Evolutionary conservation across 2,113 vertebrate genomes (phyloP).

Genomic region (Coreoperca whiteheadi): DNA sequence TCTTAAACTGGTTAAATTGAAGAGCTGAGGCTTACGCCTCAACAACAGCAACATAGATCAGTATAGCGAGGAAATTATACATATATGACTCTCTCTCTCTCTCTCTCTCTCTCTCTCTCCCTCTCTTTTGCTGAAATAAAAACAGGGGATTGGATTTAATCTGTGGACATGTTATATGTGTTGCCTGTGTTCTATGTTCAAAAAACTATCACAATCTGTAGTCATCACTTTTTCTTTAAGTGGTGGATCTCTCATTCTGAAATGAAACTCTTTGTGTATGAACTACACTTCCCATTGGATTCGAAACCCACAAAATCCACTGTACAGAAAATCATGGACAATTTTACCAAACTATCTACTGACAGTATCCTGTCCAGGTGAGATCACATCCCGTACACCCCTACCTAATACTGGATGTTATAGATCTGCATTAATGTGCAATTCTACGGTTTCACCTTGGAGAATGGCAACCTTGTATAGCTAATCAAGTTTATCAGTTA

Average conservation of each 20-base stretch:
- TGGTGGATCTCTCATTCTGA: constrained; percentile 6
- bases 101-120: neutral
- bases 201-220: constrained; percentile 1
- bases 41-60: constrained; percentile 15
- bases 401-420: constrained; percentile 35
- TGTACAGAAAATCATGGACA: constrained; percentile 60
- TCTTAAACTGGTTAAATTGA: neutral
- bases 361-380: constrained; percentile 38
- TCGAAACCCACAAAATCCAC: constrained; percentile 41
- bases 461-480: constrained; percentile 72
- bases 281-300: constrained; percentile 30
- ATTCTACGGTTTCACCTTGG: constrained; percentile 48
- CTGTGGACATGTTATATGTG: constrained; percentile 11
- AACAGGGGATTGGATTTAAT: constrained; percentile 7
- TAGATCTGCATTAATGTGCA: constrained; percentile 54
- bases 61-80: neutral
- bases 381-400: constrained; percentile 25
- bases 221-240: constrained; percentile 16
- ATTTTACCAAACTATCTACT: constrained; percentile 45
- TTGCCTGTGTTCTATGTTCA: neutral
- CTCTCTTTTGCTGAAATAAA: neutral
- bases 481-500: constrained; percentile 74
- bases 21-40: neutral
- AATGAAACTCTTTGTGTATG: constrained; percentile 28
- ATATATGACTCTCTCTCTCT: neutral